Conservation (phyloP, 2,797 vertebrate species). For the Dermochelys coriacea region DNA sequence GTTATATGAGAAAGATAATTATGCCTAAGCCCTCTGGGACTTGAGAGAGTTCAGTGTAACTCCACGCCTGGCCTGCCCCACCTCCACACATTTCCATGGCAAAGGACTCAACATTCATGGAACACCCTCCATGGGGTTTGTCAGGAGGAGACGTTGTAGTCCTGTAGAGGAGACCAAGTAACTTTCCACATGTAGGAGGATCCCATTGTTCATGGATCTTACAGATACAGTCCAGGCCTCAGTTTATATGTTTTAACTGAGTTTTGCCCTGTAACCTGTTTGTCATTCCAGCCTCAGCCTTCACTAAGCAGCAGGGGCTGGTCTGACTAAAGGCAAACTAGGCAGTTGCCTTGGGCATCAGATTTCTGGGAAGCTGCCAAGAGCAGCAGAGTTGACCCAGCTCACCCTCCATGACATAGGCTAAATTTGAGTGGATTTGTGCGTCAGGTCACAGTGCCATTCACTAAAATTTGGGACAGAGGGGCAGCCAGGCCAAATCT, state of each 20-base stretch:
- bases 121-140: background rate
- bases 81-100: background rate
- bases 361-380: too few species aligned
- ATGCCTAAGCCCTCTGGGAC: background rate
- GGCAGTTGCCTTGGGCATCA: too few species aligned
- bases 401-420: too few species aligned
- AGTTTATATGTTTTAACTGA: background rate
- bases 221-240: background rate
- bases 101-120: background rate
- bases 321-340: too few species aligned
- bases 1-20: too few species aligned
- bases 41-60: background rate
- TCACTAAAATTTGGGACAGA: too few species aligned
- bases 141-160: background rate
- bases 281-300: background rate
- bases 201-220: background rate
- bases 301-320: background rate
- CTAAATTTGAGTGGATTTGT: too few species aligned
- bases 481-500: too few species aligned
- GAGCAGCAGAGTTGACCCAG: too few species aligned
- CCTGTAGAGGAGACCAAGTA: background rate
- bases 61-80: background rate
- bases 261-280: background rate
- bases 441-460: too few species aligned
- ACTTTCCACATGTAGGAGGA: accelerated